Evolutionary conservation across 2,797 vertebrate species (phyloP).

Genomic region (Ceyx erithaca): DNA sequence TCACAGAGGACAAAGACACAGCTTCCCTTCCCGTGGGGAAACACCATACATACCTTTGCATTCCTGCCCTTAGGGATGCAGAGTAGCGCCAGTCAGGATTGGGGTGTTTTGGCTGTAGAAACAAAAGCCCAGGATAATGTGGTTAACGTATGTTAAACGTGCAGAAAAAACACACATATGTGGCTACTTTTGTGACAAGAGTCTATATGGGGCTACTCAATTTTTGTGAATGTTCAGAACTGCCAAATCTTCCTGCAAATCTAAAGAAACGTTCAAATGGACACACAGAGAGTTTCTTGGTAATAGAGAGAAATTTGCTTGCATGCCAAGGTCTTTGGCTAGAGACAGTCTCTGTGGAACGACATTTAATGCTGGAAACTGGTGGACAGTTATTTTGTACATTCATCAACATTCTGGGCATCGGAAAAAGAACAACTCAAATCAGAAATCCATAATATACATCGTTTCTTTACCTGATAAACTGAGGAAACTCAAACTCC

Average conservation of each 20-base stretch:
- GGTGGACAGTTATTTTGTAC: neutral
- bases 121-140: constrained; percentile 63
- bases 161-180: neutral
- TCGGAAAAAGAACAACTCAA: neutral
- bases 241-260: neutral
- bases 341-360: neutral
- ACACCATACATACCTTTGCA: constrained; percentile 89
- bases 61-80: constrained; percentile 95
- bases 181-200: neutral
- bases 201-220: neutral
- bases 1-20: neutral
- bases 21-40: neutral
- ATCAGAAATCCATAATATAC: neutral
- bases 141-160: neutral
- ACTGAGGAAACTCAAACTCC: neutral
- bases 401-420: neutral
- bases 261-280: neutral
- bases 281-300: neutral
- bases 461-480: neutral
- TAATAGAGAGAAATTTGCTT: neutral
- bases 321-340: neutral
- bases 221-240: neutral
- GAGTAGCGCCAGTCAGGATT: constrained; percentile 97
- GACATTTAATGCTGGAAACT: neutral
- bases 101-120: constrained; percentile 91